Base-by-base conservation (phyloP, 53 echinoderm and acorn worm genomes). In the Pentamera pediparva region DNA sequence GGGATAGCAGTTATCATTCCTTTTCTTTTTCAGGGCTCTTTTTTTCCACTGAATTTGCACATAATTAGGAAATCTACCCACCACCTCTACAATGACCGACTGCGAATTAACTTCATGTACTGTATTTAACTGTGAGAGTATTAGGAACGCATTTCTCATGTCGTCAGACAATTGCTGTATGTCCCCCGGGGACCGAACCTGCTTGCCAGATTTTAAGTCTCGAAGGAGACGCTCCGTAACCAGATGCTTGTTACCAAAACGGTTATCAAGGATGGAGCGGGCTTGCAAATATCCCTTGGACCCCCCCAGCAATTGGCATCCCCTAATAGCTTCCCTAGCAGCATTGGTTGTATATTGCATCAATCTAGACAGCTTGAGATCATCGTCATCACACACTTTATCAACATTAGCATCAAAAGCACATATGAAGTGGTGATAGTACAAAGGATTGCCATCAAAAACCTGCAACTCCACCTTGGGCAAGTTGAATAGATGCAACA, bases 351-450 rank as follows among this genome's bases (percentile, higher is more conserved):
- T 65, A 25, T 65, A 65, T 37, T 65, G 67, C 67, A 65, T 65
- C 18, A 65, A 37, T 37, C 67, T 31, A 34, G 67, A 36, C 37
- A 65, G n/a, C n/a, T n/a, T n/a, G n/a, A n/a, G n/a, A n/a, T n/a
- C n/a, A n/a, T n/a, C n/a, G n/a, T n/a, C n/a, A 36, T 65, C 67
- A 65, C 67, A 65, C 34, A 65, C 19, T 11, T 65, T 65, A 37
- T 65, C 67, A 3, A 65, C 45, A 65, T 10, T 65, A 37, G 37
- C 67, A 4, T 65, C 67, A 65, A 65, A 65, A 20, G 67, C 67
- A n/a, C 39, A 36, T n/a, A 65, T 17, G 17, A 43, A 43, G 9
- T 43, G 45, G 17, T 43, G 45, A 43, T 43, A 43, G 17, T 43
- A 17, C 17, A 43, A 43, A 11, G 45, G 45, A 17, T 43, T 43